Percentiles rank a stretch among this genome's conserved stretches.
phyloP scores from a whole-genome alignment of 2,797 vertebrate genomes.

The Mus spretus region DNA sequence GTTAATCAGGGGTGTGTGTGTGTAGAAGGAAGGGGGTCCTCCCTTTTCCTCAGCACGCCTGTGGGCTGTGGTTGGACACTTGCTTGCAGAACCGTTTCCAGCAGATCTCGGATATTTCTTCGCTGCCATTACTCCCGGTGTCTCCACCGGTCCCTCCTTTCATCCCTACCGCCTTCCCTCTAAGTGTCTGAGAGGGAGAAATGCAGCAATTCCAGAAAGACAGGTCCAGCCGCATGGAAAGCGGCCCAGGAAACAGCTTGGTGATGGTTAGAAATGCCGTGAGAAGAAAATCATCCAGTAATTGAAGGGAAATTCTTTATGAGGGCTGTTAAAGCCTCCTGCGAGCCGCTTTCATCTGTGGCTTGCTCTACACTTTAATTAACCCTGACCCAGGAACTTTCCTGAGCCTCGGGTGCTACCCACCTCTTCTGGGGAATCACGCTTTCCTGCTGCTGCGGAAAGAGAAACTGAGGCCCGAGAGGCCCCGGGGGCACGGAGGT shows the following conservation, averaged over 20 bases:
- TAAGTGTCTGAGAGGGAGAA: slow-evolving; percentile 75
- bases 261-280: slow-evolving; percentile 61
- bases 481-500: neutral
- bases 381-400: slow-evolving; percentile 61
- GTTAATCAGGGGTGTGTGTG: fast-evolving
- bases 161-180: slow-evolving; percentile 60
- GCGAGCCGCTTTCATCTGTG: slow-evolving; percentile 73
- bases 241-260: slow-evolving; percentile 65
- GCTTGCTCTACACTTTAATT: slow-evolving; percentile 69
- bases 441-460: neutral
- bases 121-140: slow-evolving; percentile 83
- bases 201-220: slow-evolving; percentile 91
- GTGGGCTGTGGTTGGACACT: fast-evolving
- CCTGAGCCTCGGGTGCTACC: neutral
- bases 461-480: slow-evolving; percentile 65
- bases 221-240: slow-evolving; percentile 85
- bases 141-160: slow-evolving; percentile 54
- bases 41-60: neutral
- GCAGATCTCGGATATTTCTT: neutral
- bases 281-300: slow-evolving; percentile 80
- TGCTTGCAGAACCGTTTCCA: neutral
- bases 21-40: neutral
- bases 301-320: slow-evolving; percentile 82
- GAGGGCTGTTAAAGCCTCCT: slow-evolving; percentile 63
- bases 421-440: neutral